Conservation (phyloP, 1,140 invertebrate genomes). For the Planococcus citri region DNA sequence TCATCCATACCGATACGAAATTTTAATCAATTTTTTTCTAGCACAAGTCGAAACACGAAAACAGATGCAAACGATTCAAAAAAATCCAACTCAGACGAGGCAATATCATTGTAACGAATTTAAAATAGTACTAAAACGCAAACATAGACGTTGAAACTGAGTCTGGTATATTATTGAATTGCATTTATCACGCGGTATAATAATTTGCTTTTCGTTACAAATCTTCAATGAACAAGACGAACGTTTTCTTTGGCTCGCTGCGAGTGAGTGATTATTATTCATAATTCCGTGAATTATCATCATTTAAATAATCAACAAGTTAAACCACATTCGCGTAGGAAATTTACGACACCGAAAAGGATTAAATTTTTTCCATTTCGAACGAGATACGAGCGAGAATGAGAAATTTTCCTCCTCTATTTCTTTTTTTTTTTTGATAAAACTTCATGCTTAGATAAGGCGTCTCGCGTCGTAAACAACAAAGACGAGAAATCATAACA, state of each 20-base stretch:
- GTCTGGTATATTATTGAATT: background rate
- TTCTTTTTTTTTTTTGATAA: background rate
- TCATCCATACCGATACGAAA: conserved; percentile 24
- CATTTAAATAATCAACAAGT: background rate
- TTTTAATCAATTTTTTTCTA: background rate
- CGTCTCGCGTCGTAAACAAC: too few species aligned
- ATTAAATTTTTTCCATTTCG: too few species aligned
- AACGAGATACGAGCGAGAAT: too few species aligned
- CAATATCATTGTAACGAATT: too few species aligned
- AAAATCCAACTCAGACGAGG: background rate
- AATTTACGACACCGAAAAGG: background rate
- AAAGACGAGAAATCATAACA: too few species aligned
- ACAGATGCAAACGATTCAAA: background rate
- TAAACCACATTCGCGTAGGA: background rate
- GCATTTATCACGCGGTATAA: too few species aligned
- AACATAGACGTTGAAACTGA: background rate
- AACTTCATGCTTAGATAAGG: background rate
- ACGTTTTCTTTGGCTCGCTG: too few species aligned
- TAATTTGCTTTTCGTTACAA: too few species aligned
- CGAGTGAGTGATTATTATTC: background rate
- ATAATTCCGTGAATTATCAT: background rate
- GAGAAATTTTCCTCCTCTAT: too few species aligned
- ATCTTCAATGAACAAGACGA: too few species aligned
- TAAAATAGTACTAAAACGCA: too few species aligned
- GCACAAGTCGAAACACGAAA: background rate